Evolutionary conservation across 2,888 invertebrate genomes (phyloP), one percentile per base, ranked within the genome.

Genomic region (Biston stratarius): DNA sequence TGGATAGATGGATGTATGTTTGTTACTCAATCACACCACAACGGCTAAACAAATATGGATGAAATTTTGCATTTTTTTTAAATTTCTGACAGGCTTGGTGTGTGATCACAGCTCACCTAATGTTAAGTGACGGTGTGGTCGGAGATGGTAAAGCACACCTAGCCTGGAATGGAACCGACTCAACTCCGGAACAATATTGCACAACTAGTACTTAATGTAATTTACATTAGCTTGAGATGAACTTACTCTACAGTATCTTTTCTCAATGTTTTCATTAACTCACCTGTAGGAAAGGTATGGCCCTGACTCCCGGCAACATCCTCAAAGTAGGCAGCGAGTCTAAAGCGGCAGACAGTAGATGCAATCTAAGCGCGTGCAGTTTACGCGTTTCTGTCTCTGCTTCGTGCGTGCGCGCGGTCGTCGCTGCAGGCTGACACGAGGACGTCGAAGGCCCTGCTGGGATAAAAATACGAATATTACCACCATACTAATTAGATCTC

Each of bases 231-330:
- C n/a, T n/a, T n/a, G n/a, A n/a, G n/a, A n/a, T n/a, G n/a, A 45
- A 3, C 14, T 6, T 9, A 6, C 45, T n/a, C 45, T 6, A 12
- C 34, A n/a, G n/a, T 11, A 11, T 33, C 24, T 34, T 14, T 14
- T 24, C 6, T n/a, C n/a, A n/a, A n/a, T n/a, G n/a, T n/a, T 33
- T 5, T 36, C 11, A 9, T 7, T 11, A 0, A 70, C 76, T 42
- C 72, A 97, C 97, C 95, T 99, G 99, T 86, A 99, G 96, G 81
- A 98, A 97, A 0, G 99, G 99, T 83, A 99, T 97, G 24, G 97
- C 96, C 69, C 97, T 95, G 8, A 97, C 96, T 1, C 99, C 99
- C 33, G 97, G 97, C 71, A 97, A 95, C 55, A 95, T 94, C 74
- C 96, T 95, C 62, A 99, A 90, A 57, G 96, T 95, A 0, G 97